Conservation (phyloP, 1,140 invertebrate genomes). For the Globodera rostochiensis region DNA sequence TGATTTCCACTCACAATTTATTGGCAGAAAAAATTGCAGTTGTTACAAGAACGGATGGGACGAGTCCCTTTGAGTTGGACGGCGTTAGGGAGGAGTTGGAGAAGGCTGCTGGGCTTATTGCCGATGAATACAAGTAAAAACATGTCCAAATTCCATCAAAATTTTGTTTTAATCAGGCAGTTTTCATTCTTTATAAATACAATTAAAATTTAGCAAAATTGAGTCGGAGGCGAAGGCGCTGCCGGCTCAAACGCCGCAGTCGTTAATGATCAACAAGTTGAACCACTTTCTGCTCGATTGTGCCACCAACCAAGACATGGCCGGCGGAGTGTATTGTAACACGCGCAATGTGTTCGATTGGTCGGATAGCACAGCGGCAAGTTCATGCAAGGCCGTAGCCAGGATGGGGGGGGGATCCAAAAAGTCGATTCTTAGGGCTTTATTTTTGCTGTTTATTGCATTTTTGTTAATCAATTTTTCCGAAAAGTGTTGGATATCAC, state of each 20-base stretch:
- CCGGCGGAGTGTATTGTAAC: slow-evolving; percentile 15
- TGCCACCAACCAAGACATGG: slow-evolving; percentile 23
- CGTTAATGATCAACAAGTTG: slow-evolving; percentile 26
- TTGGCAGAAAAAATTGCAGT: background rate
- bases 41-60: background rate
- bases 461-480: background rate
- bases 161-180: background rate
- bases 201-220: slow-evolving; percentile 29
- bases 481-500: background rate
- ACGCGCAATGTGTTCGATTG: slow-evolving; percentile 34
- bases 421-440: background rate
- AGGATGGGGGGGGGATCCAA: background rate
- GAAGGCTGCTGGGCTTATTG: slow-evolving; percentile 19
- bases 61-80: slow-evolving; percentile 13
- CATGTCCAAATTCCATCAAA: background rate
- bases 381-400: background rate
- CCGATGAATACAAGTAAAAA: slow-evolving; percentile 33
- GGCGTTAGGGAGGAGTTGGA: slow-evolving; percentile 14
- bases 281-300: slow-evolving; percentile 33
- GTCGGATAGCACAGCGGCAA: slow-evolving; percentile 28
- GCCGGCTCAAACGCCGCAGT: slow-evolving; percentile 28
- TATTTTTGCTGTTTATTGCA: background rate
- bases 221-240: slow-evolving; percentile 30
- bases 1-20: slow-evolving; percentile 9
- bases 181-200: background rate